phyloP scores from a whole-genome alignment of 2,113 vertebrate genomes.

The Protobothrops flavoviridis region DNA sequence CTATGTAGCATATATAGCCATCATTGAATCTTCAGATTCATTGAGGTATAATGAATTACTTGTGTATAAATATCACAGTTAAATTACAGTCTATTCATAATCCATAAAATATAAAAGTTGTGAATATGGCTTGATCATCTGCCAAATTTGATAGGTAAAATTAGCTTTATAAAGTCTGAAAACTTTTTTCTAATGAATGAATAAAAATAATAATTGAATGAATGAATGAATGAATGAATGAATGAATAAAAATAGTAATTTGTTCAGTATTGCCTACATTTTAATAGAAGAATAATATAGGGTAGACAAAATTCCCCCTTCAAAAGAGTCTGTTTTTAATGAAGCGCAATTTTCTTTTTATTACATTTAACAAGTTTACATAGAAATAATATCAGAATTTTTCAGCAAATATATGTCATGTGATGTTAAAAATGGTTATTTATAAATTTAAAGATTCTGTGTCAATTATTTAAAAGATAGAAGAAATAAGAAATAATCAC shows the following conservation, averaged over 20 bases:
- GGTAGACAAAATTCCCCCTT: neutral
- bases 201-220: neutral
- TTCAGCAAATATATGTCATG: neutral
- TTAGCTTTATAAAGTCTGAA: neutral
- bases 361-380: neutral
- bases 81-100: neutral
- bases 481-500: too few relatives aligned
- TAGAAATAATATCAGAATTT: neutral
- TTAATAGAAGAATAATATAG: neutral
- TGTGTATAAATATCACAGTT: neutral
- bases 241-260: neutral
- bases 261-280: neutral
- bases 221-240: too few relatives aligned
- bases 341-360: neutral
- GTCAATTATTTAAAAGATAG: too few relatives aligned
- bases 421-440: too few relatives aligned
- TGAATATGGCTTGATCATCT: neutral
- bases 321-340: neutral
- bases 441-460: too few relatives aligned
- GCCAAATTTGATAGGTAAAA: neutral
- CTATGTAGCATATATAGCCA: neutral
- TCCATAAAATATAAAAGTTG: neutral
- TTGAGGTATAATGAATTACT: neutral
- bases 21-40: constrained; percentile 1
- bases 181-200: neutral